Evolutionary conservation across 2,113 vertebrate species (phyloP).

Genomic region (Carassius auratus): DNA sequence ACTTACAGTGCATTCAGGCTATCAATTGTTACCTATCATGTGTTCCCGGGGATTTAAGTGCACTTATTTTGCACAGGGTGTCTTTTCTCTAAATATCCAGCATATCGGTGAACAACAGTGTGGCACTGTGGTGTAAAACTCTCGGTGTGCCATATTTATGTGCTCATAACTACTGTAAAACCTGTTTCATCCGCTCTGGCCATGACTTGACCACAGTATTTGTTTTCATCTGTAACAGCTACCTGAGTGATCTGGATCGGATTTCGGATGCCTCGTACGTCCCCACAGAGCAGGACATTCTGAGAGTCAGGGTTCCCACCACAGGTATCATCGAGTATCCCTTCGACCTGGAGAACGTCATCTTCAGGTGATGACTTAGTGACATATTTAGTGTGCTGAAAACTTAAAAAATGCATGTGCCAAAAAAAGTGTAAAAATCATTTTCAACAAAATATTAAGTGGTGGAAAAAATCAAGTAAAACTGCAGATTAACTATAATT

Average conservation of each 20-base stretch:
- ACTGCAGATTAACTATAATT: too few species aligned
- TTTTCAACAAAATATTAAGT: not conserved
- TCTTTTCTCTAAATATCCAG: not conserved
- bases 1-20: too few species aligned
- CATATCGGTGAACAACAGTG: not conserved
- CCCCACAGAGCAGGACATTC: conserved; percentile 67
- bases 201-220: not conserved
- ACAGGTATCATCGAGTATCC: conserved; percentile 87
- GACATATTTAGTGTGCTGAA: too few species aligned
- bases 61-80: not conserved
- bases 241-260: conserved; percentile 73
- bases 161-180: not conserved
- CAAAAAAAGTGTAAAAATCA: not conserved
- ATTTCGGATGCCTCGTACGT: conserved; percentile 66
- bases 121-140: not conserved
- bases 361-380: conserved; percentile 85
- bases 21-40: too few species aligned
- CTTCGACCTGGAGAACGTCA: conserved; percentile 96
- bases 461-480: too few species aligned
- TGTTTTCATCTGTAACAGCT: conserved; percentile 53
- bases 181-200: not conserved
- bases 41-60: not conserved
- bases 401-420: too few species aligned
- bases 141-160: not conserved
- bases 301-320: conserved; percentile 77